Base-by-base conservation (phyloP, 2,888 invertebrate species). In the Plagodis pulveraria region DNA sequence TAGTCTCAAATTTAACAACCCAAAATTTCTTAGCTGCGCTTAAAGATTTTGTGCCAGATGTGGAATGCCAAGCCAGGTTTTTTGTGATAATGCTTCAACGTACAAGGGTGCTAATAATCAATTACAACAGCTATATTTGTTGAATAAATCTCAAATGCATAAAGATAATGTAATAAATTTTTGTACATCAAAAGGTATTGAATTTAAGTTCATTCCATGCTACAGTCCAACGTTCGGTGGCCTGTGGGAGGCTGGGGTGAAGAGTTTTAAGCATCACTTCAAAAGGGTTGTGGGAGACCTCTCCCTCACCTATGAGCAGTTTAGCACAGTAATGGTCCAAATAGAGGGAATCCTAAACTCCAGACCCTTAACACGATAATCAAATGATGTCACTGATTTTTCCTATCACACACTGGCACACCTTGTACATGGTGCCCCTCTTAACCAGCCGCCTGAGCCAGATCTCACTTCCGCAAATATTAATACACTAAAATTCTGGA, bases 401-500 rank as follows among this genome's bases (percentile, higher is more conserved):
- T 7, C 32, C 43, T 58, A 49, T 45, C 32, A 56, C n/a, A 50
- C 43, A 32, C 57, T 58, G 22, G 46, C 51, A 5, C 54, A 55
- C 32, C 50, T 61, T 47, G 9, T 58, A 8, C 54, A 49, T 32
- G 63, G 63, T 33, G 45, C 51, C 4, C 36, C 56, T 48, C 32
- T 63, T 40, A 54, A 33, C 5, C 36, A 38, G 12, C 50, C 38
- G 32, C 58, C 55, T 52, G 62, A 58, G 12, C 8, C 10, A 38
- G 49, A 55, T 52, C 10, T 56, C 40, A 10, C 46, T 8, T 9
- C 51, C 9, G 38, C 56, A 5, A 46, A 48, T 5, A 42, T 41
- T 5, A 49, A 49, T 49, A 38, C 55, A 12, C 33, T 58, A 38
- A 45, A 35, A 12, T 54, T 63, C 51, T 59, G 63, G 59, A 48